Evolutionary conservation across 2,113 vertebrate genomes (phyloP).

Genomic region (Microcebus murinus): DNA sequence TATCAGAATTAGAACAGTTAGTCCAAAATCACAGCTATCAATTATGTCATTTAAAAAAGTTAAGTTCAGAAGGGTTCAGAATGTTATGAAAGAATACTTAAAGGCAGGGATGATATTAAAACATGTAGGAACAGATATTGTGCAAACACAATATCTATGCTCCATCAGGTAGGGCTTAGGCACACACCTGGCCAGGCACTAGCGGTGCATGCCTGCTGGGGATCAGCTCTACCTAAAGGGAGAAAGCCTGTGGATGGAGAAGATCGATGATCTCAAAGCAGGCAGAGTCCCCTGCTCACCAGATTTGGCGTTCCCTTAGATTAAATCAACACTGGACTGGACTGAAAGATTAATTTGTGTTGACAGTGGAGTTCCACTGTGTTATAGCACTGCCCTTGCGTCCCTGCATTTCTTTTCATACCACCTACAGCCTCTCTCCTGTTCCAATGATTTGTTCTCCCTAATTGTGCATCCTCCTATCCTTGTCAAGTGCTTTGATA

Average conservation of each 20-base stretch:
- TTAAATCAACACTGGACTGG: not conserved
- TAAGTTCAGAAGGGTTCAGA: not conserved
- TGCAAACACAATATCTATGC: not conserved
- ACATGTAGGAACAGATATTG: rapidly evolving
- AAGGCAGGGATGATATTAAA: not conserved
- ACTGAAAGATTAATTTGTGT: not conserved
- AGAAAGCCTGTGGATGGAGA: not conserved
- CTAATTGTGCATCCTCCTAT: not conserved
- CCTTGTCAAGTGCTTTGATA: constrained; percentile 61
- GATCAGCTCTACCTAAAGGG: not conserved
- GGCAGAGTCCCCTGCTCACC: not conserved
- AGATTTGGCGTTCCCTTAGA: not conserved
- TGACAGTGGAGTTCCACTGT: not conserved
- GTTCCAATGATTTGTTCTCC: constrained; percentile 54
- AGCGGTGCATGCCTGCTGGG: not conserved
- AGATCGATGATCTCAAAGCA: not conserved
- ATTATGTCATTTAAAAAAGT: not conserved
- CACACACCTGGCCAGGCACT: not conserved
- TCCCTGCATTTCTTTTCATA: not conserved
- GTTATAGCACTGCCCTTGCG: not conserved
- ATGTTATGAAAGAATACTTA: not conserved
- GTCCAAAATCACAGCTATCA: not conserved
- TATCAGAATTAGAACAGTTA: not conserved
- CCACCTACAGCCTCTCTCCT: not conserved
- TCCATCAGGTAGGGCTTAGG: too few species aligned